These are phyloP conservation scores for Heliconius nattereri DNA, from an alignment of 1,140 invertebrate genomes.

Conservation along the genomic window DNA sequence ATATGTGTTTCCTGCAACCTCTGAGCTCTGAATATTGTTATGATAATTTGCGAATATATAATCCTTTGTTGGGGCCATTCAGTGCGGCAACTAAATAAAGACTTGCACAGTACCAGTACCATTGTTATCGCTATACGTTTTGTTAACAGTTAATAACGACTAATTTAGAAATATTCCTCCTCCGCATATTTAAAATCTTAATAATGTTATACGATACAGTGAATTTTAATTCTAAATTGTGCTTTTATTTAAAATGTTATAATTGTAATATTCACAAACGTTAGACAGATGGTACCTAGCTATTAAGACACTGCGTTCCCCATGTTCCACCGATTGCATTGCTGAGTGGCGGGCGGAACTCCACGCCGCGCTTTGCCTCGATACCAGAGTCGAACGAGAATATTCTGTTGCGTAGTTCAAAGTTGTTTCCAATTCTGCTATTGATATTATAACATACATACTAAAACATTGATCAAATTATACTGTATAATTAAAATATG, in stretches of 20 bases:
- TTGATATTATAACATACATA: neutral
- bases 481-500: neutral
- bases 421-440: neutral
- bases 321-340: too few relatives aligned
- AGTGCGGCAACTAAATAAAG: constrained; percentile 12
- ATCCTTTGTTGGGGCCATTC: constrained; percentile 18
- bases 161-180: neutral
- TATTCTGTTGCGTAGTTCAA: neutral
- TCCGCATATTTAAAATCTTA: neutral
- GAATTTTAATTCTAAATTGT: neutral
- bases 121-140: constrained; percentile 14
- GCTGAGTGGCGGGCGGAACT: too few relatives aligned
- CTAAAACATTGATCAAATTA: neutral
- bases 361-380: too few relatives aligned
- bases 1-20: constrained; percentile 16
- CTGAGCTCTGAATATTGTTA: constrained; percentile 16
- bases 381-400: neutral
- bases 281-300: too few relatives aligned
- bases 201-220: neutral
- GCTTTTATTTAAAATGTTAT: neutral
- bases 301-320: too few relatives aligned
- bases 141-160: neutral
- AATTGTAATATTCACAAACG: neutral
- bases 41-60: constrained; percentile 22
- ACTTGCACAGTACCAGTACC: neutral